Evolutionary conservation across 2,888 invertebrate genomes (phyloP).

Genomic region (Synanthedon myopaeformis): DNA sequence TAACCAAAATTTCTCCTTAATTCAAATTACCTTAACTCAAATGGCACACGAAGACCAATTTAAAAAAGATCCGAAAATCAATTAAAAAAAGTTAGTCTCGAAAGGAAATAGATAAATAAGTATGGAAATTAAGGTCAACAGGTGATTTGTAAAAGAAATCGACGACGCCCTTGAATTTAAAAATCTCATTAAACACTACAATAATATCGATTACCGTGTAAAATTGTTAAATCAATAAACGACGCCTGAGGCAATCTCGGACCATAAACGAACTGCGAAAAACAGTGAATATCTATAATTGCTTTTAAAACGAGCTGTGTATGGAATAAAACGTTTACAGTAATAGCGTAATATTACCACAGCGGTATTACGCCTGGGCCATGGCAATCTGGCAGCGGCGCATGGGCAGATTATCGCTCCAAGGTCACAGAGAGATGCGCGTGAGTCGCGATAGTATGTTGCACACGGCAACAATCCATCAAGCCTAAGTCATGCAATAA

Average conservation of each 20-base stretch:
- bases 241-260: conserved; percentile 2
- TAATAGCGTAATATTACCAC: conserved; percentile 11
- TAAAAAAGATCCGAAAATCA: no score
- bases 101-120: no score
- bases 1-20: no score
- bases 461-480: background rate
- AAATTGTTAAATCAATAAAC: background rate
- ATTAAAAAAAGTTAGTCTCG: background rate
- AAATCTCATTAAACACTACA: background rate
- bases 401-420: conserved; percentile 19
- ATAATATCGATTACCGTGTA: background rate
- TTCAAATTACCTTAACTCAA: no score
- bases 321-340: conserved; percentile 18
- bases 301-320: conserved; percentile 15
- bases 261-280: conserved; percentile 17
- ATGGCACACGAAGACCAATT: no score
- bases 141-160: no score
- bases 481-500: background rate
- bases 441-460: conserved; percentile 9
- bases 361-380: conserved; percentile 3
- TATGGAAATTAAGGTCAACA: no score
- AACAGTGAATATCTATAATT: conserved; percentile 15
- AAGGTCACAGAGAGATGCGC: conserved; percentile 26
- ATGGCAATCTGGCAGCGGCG: conserved; percentile 12
- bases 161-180: background rate